Base-by-base conservation (phyloP, 2,797 vertebrate species). In the Danio choprae region DNA sequence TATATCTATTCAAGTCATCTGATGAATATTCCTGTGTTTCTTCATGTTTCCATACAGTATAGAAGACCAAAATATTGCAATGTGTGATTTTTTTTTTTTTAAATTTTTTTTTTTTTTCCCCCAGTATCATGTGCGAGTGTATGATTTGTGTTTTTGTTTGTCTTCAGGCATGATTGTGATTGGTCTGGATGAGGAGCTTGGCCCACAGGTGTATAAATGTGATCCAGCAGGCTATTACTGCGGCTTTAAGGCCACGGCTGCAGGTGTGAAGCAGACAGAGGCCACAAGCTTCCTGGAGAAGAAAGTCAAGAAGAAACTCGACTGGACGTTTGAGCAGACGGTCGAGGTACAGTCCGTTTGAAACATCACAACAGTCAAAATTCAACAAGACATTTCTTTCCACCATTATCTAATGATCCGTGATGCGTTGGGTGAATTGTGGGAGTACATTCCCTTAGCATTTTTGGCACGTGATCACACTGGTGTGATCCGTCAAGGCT, bases 231-330 rank as follows among this genome's bases (percentile, higher is more conserved):
- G 97, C 18, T 99, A 98, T 88, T 99, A 99, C 83, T 99, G 97
- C 76, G 98, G 98, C 68, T 99, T 99, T 87, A 99, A 98, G 92
- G 97, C 97, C 87, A 99, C 98, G 0, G 96, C 97, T 2, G 96
- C 97, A 0, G 98, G 98, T 40, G 97, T 98, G 79, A 99, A 98
- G 91, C 97, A 98, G 86, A 99, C 97, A 2, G 97, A 98, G 88
- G 97, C 98, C 78, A 99, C 96, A 88, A 99, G 97, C 91, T 99
- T 99, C 91, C 94, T 99, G 88, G 98, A 99, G 94, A 99, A 99
- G 93, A 99, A 98, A 93, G 95, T 98, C 84, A 99, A 99, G 95
- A 99, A 99, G 95, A 99, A 98, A 93, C 93, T 97, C 89, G 98
- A 99, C 74, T 99, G 97, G 98, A 97, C 95, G 5, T 99, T 96